These are phyloP conservation scores for Laupala kohalensis DNA, from an alignment of 1,140 invertebrate species.

Conservation along the genomic window DNA sequence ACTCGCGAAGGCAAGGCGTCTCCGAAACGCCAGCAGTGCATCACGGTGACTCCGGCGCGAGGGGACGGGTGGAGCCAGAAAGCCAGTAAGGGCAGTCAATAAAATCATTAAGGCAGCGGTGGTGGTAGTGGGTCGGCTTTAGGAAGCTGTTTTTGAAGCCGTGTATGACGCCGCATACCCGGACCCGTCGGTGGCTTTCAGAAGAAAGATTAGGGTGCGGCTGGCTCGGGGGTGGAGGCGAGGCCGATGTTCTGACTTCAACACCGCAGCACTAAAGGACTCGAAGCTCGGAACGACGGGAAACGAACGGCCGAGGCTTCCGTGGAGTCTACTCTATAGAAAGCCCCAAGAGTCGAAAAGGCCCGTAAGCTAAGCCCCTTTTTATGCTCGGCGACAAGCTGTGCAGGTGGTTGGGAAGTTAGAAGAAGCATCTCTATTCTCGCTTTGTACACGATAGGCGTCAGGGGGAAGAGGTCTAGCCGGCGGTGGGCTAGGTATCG, in stretches of 20 bases:
- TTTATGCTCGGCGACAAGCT: not conserved
- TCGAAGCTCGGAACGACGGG: not conserved
- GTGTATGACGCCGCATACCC: not conserved
- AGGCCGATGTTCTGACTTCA: not conserved
- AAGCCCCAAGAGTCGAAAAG: not conserved
- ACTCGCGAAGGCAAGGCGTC: not conserved
- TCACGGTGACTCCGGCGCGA: no score
- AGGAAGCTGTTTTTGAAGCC: not conserved
- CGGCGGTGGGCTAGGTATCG: not conserved
- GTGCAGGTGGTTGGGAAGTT: not conserved
- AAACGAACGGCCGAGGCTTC: not conserved
- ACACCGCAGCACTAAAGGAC: not conserved
- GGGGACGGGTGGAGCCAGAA: not conserved
- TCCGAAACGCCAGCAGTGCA: no score
- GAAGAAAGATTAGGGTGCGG: not conserved
- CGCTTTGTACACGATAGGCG: not conserved
- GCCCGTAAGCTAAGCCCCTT: not conserved
- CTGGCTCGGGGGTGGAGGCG: not conserved
- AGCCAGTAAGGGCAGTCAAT: not conserved
- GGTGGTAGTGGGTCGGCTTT: not conserved
- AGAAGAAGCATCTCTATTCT: not conserved
- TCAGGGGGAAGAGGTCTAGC: not conserved
- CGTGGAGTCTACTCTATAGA: not conserved
- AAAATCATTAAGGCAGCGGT: not conserved
- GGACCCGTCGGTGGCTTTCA: not conserved